A percentile compares a stretch with the other conserved stretches of the same genome.
phyloP scores from a whole-genome alignment of 2,888 invertebrate genomes.

The Parasteatoda lunata region DNA sequence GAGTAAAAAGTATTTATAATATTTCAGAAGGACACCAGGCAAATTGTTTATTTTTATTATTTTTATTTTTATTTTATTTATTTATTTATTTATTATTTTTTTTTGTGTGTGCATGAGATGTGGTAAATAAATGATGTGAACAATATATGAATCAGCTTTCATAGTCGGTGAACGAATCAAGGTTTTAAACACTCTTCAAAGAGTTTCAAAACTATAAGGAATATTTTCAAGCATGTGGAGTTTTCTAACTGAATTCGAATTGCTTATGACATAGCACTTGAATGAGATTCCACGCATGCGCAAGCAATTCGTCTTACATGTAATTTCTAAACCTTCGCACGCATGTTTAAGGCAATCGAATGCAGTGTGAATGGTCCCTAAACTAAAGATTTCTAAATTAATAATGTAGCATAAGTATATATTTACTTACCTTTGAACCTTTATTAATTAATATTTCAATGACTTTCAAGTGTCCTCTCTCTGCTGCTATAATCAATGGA shows the following conservation, averaged over 20 bases:
- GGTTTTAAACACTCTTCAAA: too few relatives aligned
- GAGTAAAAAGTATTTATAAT: not conserved
- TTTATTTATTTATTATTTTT: too few relatives aligned
- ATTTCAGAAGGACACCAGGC: not conserved
- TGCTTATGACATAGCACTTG: not conserved
- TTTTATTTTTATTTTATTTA: too few relatives aligned
- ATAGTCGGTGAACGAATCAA: too few relatives aligned
- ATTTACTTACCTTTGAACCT: conserved; percentile 74
- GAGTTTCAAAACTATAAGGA: too few relatives aligned
- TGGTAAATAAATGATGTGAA: not conserved
- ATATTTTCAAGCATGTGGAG: too few relatives aligned
- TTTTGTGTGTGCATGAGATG: not conserved
- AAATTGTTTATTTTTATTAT: not conserved
- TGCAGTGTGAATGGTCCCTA: not conserved
- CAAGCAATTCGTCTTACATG: not conserved
- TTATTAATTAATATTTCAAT: conserved; percentile 78
- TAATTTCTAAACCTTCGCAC: not conserved
- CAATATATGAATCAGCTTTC: too few relatives aligned
- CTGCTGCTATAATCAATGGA: conserved; percentile 89
- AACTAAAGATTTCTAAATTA: not conserved
- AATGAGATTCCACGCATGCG: not conserved
- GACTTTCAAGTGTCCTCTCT: conserved; percentile 88
- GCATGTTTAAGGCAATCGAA: not conserved
- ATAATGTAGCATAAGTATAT: not conserved
- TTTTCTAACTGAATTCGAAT: not conserved